Evolutionary conservation across 2,113 vertebrate species (phyloP).

Genomic region (Crotophaga sulcirostris): DNA sequence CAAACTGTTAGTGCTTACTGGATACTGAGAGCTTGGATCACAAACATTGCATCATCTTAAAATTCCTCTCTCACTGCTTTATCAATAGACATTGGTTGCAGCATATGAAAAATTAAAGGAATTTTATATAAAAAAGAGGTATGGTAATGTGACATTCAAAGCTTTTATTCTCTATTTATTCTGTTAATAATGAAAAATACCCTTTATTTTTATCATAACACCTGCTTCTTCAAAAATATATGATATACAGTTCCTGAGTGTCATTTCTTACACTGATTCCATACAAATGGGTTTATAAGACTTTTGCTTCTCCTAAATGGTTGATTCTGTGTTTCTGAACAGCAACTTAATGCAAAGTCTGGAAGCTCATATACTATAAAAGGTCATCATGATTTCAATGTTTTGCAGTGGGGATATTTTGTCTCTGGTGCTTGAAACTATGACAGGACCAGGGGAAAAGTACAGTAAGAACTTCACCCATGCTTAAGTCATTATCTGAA

Average conservation of each 20-base stretch:
- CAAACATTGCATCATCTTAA: neutral
- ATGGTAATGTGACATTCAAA: neutral
- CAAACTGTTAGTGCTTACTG: neutral
- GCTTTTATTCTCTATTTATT: neutral
- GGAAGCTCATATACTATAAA: neutral
- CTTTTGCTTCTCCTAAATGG: neutral
- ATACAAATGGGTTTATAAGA: neutral
- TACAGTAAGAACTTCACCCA: neutral
- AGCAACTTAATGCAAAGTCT: neutral
- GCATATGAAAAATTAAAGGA: neutral
- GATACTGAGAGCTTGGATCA: neutral
- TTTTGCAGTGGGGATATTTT: neutral
- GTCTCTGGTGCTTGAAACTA: neutral
- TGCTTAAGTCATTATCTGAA: neutral
- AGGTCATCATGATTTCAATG: neutral
- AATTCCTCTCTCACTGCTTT: neutral
- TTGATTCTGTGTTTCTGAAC: neutral
- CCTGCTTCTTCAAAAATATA: neutral
- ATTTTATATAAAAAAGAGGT: neutral
- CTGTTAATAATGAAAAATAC: neutral
- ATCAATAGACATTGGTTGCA: neutral
- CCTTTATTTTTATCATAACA: neutral
- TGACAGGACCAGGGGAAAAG: neutral
- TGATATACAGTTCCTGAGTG: neutral
- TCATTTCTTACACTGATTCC: neutral